Percentiles rank a stretch among this genome's conserved stretches.
These are phyloP conservation scores for Xestoiulus laeticollis DNA, from an alignment of 2,888 invertebrate species.

Conservation along the genomic window DNA sequence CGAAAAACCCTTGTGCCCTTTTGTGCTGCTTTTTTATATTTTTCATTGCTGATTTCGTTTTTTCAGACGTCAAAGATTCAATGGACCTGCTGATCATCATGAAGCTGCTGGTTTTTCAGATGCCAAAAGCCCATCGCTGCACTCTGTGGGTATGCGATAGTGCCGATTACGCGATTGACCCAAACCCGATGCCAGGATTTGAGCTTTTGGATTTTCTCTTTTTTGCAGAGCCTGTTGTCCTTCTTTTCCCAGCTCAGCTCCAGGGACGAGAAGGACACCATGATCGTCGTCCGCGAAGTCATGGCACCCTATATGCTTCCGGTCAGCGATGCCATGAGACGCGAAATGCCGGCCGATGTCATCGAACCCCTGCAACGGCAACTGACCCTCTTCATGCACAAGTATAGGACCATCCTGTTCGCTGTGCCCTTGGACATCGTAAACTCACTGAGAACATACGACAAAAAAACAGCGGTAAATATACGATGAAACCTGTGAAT, in stretches of 20 bases:
- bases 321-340: conserved; percentile 56
- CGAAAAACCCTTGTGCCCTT: too few relatives aligned
- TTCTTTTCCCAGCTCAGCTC: conserved; percentile 79
- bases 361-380: conserved; percentile 84
- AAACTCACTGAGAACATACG: background rate
- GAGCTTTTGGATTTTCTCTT: background rate
- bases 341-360: conserved; percentile 57
- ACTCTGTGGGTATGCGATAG: conserved; percentile 68
- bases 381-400: conserved; percentile 83
- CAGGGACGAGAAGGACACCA: conserved; percentile 85
- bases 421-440: conserved; percentile 67
- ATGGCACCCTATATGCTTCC: conserved; percentile 86
- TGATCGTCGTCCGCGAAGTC: conserved; percentile 92
- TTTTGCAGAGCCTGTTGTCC: conserved; percentile 75
- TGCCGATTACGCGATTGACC: background rate
- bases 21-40: too few relatives aligned
- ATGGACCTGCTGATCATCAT: conserved; percentile 68
- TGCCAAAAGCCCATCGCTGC: conserved; percentile 85
- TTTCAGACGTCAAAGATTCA: conserved; percentile 59
- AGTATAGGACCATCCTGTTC: conserved; percentile 81
- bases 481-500: too few relatives aligned
- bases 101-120: conserved; percentile 80
- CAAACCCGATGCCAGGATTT: background rate
- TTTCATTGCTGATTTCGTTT: too few relatives aligned
- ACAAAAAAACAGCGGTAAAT: background rate